These are phyloP conservation scores for Cynaeus angustus DNA, from an alignment of 2,888 invertebrate genomes.

Conservation along the genomic window DNA sequence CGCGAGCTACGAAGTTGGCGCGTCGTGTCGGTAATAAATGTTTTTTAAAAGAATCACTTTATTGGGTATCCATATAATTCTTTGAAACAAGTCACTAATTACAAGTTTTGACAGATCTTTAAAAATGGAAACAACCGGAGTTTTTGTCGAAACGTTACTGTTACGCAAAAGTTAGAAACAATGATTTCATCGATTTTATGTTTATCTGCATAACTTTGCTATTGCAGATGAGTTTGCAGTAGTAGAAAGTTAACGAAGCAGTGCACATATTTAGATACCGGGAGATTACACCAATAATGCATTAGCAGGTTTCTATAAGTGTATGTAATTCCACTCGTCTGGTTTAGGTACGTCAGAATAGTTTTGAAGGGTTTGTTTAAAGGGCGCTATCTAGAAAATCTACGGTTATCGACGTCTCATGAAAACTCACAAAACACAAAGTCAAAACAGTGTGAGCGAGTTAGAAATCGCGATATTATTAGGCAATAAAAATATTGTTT, in stretches of 20 bases:
- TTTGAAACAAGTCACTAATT: neutral
- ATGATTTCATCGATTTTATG: neutral
- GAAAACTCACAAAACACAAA: neutral
- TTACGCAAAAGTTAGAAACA: neutral
- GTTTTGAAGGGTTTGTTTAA: neutral
- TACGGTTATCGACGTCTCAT: neutral
- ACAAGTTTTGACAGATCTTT: neutral
- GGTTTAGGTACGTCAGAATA: neutral
- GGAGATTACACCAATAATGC: slow-evolving; percentile 2
- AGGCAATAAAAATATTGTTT: slow-evolving; percentile 50
- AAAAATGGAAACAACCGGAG: neutral
- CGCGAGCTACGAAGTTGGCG: slow-evolving; percentile 8
- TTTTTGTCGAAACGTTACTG: too few relatives aligned
- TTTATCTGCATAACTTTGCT: neutral
- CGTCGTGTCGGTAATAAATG: slow-evolving; percentile 11
- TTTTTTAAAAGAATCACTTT: slow-evolving; percentile 7
- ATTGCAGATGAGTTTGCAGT: neutral
- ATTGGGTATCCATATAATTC: neutral
- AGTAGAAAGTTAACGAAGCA: neutral
- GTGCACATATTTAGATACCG: neutral
- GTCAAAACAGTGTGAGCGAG: slow-evolving; percentile 2
- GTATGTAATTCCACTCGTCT: neutral
- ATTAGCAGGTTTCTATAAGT: slow-evolving; percentile 1
- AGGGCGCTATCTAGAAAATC: neutral
- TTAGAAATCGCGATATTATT: slow-evolving; percentile 14